A percentile compares a stretch with the other conserved stretches of the same genome.
These are phyloP conservation scores for Drosophila sordidula DNA, from an alignment of 2,888 invertebrate genomes.

Conservation along the genomic window DNA sequence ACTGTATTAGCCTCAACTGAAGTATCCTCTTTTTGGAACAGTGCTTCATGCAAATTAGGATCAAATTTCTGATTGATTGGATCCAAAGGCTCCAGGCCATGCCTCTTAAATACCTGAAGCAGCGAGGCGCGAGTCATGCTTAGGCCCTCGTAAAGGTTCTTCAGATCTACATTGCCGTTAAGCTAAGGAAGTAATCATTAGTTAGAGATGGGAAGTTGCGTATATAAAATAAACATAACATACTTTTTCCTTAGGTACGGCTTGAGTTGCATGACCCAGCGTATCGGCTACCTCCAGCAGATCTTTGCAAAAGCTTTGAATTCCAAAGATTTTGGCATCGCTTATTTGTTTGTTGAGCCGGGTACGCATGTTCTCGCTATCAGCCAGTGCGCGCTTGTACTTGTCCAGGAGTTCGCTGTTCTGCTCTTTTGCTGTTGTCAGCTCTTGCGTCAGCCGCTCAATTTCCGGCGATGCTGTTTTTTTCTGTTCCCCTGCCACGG, in stretches of 20 bases:
- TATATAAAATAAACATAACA: conserved; percentile 87
- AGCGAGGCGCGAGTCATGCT: conserved; percentile 95
- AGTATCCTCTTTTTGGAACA: conserved; percentile 95
- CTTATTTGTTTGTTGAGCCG: conserved; percentile 96
- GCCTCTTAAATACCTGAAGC: conserved; percentile 93
- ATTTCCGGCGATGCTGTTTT: conserved; percentile 27
- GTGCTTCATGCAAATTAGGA: conserved; percentile 97
- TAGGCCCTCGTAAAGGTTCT: conserved; percentile 94
- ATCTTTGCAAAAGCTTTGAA: conserved; percentile 99
- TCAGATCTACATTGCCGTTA: conserved; percentile 84
- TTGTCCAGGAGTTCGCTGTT: conserved; percentile 91
- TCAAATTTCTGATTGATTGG: conserved; percentile 97
- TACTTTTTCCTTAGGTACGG: conserved; percentile 91
- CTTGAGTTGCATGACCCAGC: conserved; percentile 93
- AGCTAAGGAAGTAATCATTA: conserved; percentile 13
- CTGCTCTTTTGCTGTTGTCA: conserved; percentile 87
- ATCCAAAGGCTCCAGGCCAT: conserved; percentile 94
- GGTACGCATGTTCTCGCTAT: conserved; percentile 96
- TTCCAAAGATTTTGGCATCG: conserved; percentile 97
- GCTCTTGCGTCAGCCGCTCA: conserved; percentile 86
- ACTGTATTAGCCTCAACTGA: conserved; percentile 94
- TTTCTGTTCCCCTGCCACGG: conserved; percentile 2
- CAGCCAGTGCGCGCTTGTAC: conserved; percentile 97
- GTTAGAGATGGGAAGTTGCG: conserved; percentile 41
- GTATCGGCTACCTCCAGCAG: conserved; percentile 97